Percentiles rank a stretch among this genome's conserved stretches.
Evolutionary conservation across 1,140 invertebrate species (phyloP).

Genomic region (Penaeus japonicus): DNA sequence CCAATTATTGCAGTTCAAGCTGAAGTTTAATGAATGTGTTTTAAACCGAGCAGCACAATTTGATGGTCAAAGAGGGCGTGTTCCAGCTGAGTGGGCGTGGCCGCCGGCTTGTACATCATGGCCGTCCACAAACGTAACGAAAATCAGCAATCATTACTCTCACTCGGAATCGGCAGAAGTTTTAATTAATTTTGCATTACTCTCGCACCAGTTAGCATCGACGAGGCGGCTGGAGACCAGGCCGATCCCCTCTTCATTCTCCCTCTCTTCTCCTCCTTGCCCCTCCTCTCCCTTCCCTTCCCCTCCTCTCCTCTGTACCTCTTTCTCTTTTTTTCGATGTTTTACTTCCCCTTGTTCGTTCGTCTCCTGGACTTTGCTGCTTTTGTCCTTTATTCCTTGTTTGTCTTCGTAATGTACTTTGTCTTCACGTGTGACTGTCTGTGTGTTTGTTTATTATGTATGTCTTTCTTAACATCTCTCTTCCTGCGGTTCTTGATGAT

Average conservation of each 20-base stretch:
- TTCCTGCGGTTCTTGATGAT: no score
- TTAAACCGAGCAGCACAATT: background rate
- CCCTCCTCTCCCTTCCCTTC: no score
- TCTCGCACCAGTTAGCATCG: background rate
- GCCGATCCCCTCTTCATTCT: background rate
- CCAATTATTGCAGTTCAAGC: background rate
- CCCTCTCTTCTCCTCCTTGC: background rate
- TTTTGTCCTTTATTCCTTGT: no score
- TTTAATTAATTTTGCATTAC: conserved; percentile 6
- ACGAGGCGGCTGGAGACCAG: background rate
- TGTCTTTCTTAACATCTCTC: no score
- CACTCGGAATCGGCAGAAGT: background rate
- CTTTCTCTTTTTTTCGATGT: no score
- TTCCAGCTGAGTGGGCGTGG: background rate
- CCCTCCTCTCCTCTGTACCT: no score
- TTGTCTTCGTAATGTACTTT: no score
- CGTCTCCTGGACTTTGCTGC: background rate
- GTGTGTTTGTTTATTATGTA: no score
- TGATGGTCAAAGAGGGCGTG: background rate
- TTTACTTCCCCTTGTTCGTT: no score
- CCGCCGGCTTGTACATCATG: background rate
- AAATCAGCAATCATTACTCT: conserved; percentile 3
- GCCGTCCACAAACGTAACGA: conserved; percentile 4
- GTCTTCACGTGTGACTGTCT: no score
- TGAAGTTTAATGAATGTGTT: background rate